Conservation (phyloP, 2,113 vertebrate species). For the Protobothrops mucrosquamatus region DNA sequence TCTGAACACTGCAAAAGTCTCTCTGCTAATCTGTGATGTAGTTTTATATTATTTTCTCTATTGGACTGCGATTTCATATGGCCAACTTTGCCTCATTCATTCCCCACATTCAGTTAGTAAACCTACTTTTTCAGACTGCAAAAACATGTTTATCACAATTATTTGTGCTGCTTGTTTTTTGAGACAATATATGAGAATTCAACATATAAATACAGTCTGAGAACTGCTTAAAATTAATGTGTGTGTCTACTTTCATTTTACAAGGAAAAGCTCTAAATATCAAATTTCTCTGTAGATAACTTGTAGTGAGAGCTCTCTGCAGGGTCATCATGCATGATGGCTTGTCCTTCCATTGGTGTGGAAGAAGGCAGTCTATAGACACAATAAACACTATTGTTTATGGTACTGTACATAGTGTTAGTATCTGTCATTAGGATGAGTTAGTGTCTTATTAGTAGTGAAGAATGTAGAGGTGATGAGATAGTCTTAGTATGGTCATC, state of each 20-base stretch:
- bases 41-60: not conserved
- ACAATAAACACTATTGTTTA: not conserved
- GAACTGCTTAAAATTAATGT: conserved; percentile 25
- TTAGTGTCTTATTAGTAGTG: not conserved
- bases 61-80: not conserved
- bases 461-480: not conserved
- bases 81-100: conserved; percentile 33
- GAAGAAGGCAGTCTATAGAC: not conserved
- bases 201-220: not conserved
- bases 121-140: not conserved
- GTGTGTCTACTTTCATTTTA: not conserved
- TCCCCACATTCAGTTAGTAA: conserved; percentile 22
- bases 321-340: not conserved
- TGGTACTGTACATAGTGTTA: not conserved
- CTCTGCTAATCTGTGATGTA: not conserved
- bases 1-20: not conserved
- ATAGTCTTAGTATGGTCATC: not conserved
- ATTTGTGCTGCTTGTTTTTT: not conserved
- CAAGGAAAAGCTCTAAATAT: conserved; percentile 27
- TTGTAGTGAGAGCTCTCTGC: not conserved
- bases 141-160: not conserved
- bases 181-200: not conserved
- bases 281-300: conserved; percentile 36
- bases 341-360: not conserved
- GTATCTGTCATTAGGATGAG: not conserved